Base-by-base conservation (phyloP, 2,888 invertebrate species). In the Chymomyza fuscimana region DNA sequence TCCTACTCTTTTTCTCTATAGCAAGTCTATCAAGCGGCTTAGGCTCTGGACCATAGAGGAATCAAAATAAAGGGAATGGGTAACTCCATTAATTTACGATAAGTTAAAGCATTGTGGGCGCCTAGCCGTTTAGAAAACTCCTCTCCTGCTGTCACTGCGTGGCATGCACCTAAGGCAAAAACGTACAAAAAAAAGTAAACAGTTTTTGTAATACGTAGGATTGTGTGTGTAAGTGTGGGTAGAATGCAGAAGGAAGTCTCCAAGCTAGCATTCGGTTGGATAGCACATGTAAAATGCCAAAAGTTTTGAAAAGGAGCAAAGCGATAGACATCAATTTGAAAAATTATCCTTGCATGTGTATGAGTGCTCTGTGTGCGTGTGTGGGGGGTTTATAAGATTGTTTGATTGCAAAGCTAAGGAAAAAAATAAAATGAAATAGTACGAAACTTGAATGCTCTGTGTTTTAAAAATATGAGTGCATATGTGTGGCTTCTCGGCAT, bases 291-390 rank as follows among this genome's bases (percentile, higher is more conserved):
- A 80, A 87, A 87, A 82, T 87, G 87, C 75, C 87, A 85, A 75
- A 78, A 85, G 76, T 71, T 87, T 87, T 87, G 80, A 85, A 82
- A 85, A 76, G 74, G 73, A 77, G 73, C 79, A 72, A 72, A 70
- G 77, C 86, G 84, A 82, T 86, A 73, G 86, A 78, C 81, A 85
- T 81, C 86, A 79, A 77, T 77, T 80, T 84, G 78, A 85, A 84
- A 81, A 84, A 81, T 86, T 19, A 58, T 58, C 0, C 19, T 0
- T 9, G 52, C 7, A 19, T 19, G 40, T 46, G 40, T 46, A 12
- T 46, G 10, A 46, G 40, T 12, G 40, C 4, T 46, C 6, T 46
- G 40, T 46, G 40, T 46, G 12, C 0, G 10, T 46, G 40, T 12
- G 10, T 10, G 40, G 32, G 32, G 7, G 32, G 32, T 7, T 32